Evolutionary conservation across 2,113 vertebrate species (phyloP), one percentile per base, ranked within the genome.

Genomic region (Erythrocebus patas): DNA sequence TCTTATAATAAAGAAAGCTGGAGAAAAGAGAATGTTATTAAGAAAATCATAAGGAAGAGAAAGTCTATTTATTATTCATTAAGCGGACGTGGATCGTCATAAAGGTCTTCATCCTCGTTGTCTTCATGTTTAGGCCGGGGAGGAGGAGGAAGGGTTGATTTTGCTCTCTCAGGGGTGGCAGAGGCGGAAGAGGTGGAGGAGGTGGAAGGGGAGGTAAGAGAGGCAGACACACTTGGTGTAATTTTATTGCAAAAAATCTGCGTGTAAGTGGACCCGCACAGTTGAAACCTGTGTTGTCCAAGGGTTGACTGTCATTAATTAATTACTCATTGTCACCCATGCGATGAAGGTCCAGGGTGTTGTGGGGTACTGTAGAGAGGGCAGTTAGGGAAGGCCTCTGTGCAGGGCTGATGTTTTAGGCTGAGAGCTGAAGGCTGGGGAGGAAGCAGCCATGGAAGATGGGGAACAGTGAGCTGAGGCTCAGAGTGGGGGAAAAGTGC

Each of bases 321-420:
- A n/a, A 61, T 43, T 30, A 23, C 64, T 50, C 50, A 8, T 0
- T 14, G 38, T 75, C 84, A 66, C 45, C 50, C 6, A 2, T 3
- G 13, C 0, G 11, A 0, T 13, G 52, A 64, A 70, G 50, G 43
- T 23, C 50, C 8, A 3, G 43, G 70, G 73, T 1, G 0, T 3
- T 16, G 30, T 11, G 27, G 27, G 40, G 48, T 16, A 2, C 82
- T 73, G 6, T 38, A 0, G 5, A 17, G 0, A 48, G 22, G 72
- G 20, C 8, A 0, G 43, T 3, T 52, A 48, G n/a, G 68, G 32
- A 43, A 38, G 75, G 22, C 25, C 73, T 80, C 50, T 35, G 23
- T 11, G 38, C 55, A 4, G n/a, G 35, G 2, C 32, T 17, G 50
- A 35, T 27, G 5, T 35, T 59, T 81, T 16, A 22, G 72, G 64